phyloP scores from a whole-genome alignment of 2,797 vertebrate genomes.

The Trematomus bernacchii region DNA sequence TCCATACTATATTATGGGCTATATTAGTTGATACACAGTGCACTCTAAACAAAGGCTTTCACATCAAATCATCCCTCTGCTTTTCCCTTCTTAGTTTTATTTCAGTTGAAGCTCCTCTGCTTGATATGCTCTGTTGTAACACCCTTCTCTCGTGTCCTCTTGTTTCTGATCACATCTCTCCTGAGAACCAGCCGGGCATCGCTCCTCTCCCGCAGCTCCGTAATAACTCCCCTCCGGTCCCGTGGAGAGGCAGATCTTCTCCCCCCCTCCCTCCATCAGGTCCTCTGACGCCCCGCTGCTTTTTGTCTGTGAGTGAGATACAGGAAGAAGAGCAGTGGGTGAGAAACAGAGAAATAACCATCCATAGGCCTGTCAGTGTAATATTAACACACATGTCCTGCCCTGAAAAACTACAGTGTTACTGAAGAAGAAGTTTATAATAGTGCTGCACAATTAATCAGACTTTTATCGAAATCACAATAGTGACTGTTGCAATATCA shows the following conservation, averaged over 20 bases:
- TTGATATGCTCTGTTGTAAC: conserved; percentile 64
- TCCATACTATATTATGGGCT: too few relatives aligned
- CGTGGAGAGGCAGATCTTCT: conserved; percentile 63
- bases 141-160: conserved; percentile 29
- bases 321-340: not conserved
- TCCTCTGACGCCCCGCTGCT: conserved; percentile 21
- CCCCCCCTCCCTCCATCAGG: conserved; percentile 20
- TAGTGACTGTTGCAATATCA: too few relatives aligned
- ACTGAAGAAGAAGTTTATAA: not conserved
- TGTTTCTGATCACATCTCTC: conserved; percentile 1
- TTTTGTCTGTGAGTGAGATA: conserved; percentile 45
- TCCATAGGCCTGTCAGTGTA: not conserved
- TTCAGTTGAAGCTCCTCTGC: conserved; percentile 36
- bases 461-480: too few relatives aligned
- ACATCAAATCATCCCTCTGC: not conserved
- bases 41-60: not conserved
- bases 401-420: not conserved
- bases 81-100: not conserved
- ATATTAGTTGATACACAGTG: not conserved
- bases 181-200: not conserved
- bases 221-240: conserved; percentile 49
- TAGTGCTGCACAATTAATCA: too few relatives aligned
- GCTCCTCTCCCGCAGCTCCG: conserved; percentile 55
- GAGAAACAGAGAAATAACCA: not conserved
- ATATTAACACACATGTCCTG: not conserved